These are phyloP conservation scores for Chironomus tentans DNA, from an alignment of 2,888 invertebrate species.

Conservation along the genomic window DNA sequence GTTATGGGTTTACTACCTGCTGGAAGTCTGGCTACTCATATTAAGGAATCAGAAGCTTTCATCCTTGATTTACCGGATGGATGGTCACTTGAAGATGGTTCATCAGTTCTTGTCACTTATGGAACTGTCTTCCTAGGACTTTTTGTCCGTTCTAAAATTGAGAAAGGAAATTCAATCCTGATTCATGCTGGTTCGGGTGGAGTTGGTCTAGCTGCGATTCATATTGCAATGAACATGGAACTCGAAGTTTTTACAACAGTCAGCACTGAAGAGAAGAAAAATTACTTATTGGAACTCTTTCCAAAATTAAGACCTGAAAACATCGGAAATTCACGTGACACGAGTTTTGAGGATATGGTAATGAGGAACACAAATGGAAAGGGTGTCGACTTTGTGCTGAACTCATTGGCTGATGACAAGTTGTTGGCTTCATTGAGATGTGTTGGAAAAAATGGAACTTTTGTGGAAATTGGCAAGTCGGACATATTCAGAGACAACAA, in stretches of 20 bases:
- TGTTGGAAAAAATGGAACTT: constrained; percentile 51
- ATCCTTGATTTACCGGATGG: constrained; percentile 55
- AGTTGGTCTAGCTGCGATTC: constrained; percentile 61
- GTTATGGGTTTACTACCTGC: constrained; percentile 56
- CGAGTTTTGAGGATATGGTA: constrained; percentile 72
- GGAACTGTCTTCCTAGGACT: constrained; percentile 46
- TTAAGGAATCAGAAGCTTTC: constrained; percentile 55
- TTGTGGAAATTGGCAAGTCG: constrained; percentile 72
- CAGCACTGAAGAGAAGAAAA: constrained; percentile 49
- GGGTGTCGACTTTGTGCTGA: constrained; percentile 76
- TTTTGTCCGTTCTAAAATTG: constrained; percentile 35
- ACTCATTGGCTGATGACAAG: constrained; percentile 80
- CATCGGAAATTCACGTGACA: constrained; percentile 74
- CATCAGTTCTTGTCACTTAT: constrained; percentile 64
- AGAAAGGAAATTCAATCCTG: constrained; percentile 37
- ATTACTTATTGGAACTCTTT: constrained; percentile 45
- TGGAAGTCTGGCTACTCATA: constrained; percentile 48
- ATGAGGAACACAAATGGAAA: constrained; percentile 61
- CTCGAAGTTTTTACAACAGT: constrained; percentile 56
- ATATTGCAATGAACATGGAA: constrained; percentile 51
- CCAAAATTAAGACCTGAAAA: constrained; percentile 44
- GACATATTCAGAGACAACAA: constrained; percentile 60
- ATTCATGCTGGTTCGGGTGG: constrained; percentile 50
- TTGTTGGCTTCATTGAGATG: constrained; percentile 52
- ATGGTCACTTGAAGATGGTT: constrained; percentile 60